Base-by-base conservation (phyloP, 2,888 invertebrate genomes). In the Phania funesta region DNA sequence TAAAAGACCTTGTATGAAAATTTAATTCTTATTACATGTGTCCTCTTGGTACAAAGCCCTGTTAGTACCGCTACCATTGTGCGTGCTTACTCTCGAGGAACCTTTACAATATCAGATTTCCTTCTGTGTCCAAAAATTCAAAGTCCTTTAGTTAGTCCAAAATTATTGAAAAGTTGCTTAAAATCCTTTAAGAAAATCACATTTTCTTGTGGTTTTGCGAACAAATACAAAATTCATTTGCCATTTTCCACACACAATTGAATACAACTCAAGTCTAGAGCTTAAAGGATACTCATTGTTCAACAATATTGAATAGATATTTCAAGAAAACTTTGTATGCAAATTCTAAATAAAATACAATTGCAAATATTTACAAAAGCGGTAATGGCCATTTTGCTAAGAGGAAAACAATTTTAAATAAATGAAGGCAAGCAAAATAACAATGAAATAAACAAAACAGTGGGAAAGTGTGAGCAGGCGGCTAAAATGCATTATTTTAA, bases 281-380 rank as follows among this genome's bases (percentile, higher is more conserved):
- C 82, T 78, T 78, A 82, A 82, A 75, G 78, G 82, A 82, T 82
- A 82, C 78, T 82, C 78, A 82, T 82, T 78, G 78, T 82, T 74
- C 65, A 81, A 64, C 77, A 73, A 48, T 73, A 82, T 82, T 78
- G 78, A 67, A 81, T 54, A 77, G 68, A 75, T 64, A 58, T 70
- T 73, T 46, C 16, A 80, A 62, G 77, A 71, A 77, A 77, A 68
- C 60, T 81, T 81, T 77, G 32, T 73, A 81, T 75, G 82, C 82
- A 78, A 78, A 78, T 78, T 38, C 44, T 46, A 71, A 67, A 44
- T 41, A 64, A 67, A 60, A 65, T 76, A 65, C 52, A 65, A 62
- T 68, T 73, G 54, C 67, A 52, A 74, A 68, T 76, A 76, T 78
- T 71, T 67, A 26, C 65, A 20, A 52, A 54, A 64, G n/a, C 13